Evolutionary conservation across 2,888 invertebrate species (phyloP), one percentile per base, ranked within the genome.

Genomic region (Pomacea canaliculata): DNA sequence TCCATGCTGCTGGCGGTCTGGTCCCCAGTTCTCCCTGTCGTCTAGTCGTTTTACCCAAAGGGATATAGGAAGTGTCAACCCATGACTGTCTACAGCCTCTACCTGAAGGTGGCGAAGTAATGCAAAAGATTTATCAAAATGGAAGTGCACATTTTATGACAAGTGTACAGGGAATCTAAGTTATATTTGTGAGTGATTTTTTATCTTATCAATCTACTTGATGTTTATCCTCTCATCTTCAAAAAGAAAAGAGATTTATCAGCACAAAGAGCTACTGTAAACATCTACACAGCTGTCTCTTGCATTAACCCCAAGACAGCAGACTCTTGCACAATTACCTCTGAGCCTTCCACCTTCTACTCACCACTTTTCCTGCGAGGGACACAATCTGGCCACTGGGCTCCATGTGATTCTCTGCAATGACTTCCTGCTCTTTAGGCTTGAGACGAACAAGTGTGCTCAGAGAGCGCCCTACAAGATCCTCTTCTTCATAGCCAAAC

Each of bases 331-430:
- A 37, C 37, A 37, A 37, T 5, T 5, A 37, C 37, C 37, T 37
- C 37, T 37, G 37, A 37, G 37, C 16, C 51, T 56, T 16, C 51
- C 51, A 16, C 51, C 51, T 37, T 37, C 37, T 37, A 37, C 90
- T 83, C 79, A 92, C 91, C 87, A 92, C 94, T 92, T 94, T 94
- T 74, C 94, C 94, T 86, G 94, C 93, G 10, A 94, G 92, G 51
- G 93, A 89, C 7, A 94, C 92, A 81, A 94, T 90, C 78, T 94
- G 93, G 1, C 94, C 93, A 77, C 90, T 90, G n/a, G 84, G 83
- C 75, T 90, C 89, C 13, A 91, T 84, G 76, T 91, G 88, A 13
- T 87, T 85, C 80, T 91, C 91, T 59, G 84, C 82, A n/a, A 91
- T 83, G 13, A 89, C 85, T 59, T 85, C 84, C 77, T 87, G 87